Conservation (phyloP, 2,113 vertebrate genomes). For the Xenus cinereus region DNA sequence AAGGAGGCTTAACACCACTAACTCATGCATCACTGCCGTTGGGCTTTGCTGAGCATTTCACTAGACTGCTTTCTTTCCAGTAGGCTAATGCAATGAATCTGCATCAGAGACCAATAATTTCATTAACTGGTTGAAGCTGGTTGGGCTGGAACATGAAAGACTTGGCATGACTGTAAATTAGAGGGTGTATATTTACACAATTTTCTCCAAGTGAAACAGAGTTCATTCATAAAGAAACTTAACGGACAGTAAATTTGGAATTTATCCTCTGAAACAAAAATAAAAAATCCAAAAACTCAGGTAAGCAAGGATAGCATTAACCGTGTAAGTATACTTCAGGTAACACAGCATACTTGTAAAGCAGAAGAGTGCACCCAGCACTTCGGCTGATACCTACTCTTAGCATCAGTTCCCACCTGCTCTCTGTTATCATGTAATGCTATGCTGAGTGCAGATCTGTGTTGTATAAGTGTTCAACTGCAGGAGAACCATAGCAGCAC, state of each 20-base stretch:
- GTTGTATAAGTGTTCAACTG: accelerated
- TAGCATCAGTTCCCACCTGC: not conserved
- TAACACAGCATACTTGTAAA: not conserved
- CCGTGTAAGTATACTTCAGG: not conserved
- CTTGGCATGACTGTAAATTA: not conserved
- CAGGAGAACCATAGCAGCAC: not conserved
- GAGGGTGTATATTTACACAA: not conserved
- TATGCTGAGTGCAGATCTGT: not conserved
- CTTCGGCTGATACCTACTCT: not conserved
- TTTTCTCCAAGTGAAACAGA: not conserved
- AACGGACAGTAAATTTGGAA: not conserved
- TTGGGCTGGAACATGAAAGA: not conserved
- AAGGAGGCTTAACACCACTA: constrained; percentile 8
- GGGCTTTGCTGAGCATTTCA: not conserved
- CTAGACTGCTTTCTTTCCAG: not conserved
- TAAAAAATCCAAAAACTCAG: not conserved
- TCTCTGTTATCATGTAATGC: not conserved
- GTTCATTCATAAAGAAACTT: not conserved
- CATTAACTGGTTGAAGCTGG: constrained; percentile 17
- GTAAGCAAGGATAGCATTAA: not conserved
- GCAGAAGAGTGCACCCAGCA: not conserved
- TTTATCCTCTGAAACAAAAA: not conserved
- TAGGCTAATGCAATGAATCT: not conserved
- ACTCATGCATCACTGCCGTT: not conserved
- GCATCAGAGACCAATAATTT: not conserved